Percentiles rank a stretch among this genome's conserved stretches.
These are phyloP conservation scores for Dendrocincla tyrannina DNA, from an alignment of 2,797 vertebrate genomes.

Conservation along the genomic window DNA sequence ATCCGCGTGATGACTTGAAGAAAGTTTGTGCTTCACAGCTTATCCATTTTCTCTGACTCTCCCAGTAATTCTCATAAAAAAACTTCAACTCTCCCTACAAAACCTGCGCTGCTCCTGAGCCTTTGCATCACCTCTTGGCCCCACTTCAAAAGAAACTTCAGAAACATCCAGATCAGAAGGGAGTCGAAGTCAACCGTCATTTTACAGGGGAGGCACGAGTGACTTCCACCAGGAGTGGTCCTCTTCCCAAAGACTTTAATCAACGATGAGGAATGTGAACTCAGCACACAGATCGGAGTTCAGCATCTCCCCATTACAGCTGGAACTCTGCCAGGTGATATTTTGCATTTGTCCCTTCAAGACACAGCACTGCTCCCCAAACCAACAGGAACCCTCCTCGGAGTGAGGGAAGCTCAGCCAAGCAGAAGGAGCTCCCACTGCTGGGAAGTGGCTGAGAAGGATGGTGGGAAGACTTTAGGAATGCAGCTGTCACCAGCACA, in stretches of 20 bases:
- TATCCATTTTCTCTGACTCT: background rate
- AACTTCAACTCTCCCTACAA: background rate
- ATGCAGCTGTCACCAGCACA: background rate
- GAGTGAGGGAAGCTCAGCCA: background rate
- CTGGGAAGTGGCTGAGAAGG: background rate
- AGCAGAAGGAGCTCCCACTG: background rate
- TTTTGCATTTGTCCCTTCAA: background rate
- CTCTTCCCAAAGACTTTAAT: background rate
- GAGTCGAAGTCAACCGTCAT: background rate
- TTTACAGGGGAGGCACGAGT: background rate
- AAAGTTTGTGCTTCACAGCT: background rate
- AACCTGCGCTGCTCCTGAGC: background rate
- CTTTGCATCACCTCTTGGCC: constrained; percentile 34
- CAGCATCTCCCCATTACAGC: fast-evolving
- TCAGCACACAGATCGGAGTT: background rate
- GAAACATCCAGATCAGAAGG: constrained; percentile 14
- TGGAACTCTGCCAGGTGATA: constrained; percentile 5
- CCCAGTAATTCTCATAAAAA: background rate
- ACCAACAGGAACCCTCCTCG: background rate
- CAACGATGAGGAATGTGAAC: background rate
- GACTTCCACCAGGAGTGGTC: background rate
- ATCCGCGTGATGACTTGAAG: background rate
- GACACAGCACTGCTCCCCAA: background rate
- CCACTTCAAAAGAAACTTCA: constrained; percentile 32
- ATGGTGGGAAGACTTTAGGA: background rate